Evolutionary conservation across 2,797 vertebrate species (phyloP).

Genomic region (Todus mexicanus): DNA sequence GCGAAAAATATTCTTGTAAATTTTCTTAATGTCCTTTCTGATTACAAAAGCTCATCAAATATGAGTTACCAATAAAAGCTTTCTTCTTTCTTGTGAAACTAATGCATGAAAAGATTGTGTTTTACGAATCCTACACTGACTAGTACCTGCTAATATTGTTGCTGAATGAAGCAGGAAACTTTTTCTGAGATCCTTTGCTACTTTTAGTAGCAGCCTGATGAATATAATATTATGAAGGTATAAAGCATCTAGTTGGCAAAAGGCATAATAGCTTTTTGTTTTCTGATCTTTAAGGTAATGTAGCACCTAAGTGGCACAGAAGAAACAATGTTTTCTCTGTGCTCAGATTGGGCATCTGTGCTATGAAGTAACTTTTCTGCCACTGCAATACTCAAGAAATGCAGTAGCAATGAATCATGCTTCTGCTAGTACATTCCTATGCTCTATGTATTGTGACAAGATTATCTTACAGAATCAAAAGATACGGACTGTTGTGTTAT

Average conservation of each 20-base stretch:
- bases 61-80: background rate
- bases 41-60: background rate
- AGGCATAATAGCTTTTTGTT: background rate
- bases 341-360: background rate
- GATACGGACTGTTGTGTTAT: rapidly evolving
- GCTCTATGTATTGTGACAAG: background rate
- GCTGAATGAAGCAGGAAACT: background rate
- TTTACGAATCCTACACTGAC: background rate
- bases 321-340: background rate
- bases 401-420: background rate
- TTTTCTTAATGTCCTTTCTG: background rate
- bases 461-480: background rate
- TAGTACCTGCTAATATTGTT: background rate
- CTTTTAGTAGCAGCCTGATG: background rate
- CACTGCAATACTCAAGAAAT: background rate
- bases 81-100: background rate
- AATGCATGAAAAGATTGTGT: background rate
- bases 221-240: background rate
- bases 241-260: background rate
- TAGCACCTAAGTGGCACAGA: background rate
- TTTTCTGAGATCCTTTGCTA: background rate
- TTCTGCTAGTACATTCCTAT: background rate
- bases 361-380: background rate
- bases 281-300: background rate
- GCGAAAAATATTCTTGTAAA: background rate